phyloP scores from a whole-genome alignment of 1,140 invertebrate species.

The Dinoponera quadriceps region DNA sequence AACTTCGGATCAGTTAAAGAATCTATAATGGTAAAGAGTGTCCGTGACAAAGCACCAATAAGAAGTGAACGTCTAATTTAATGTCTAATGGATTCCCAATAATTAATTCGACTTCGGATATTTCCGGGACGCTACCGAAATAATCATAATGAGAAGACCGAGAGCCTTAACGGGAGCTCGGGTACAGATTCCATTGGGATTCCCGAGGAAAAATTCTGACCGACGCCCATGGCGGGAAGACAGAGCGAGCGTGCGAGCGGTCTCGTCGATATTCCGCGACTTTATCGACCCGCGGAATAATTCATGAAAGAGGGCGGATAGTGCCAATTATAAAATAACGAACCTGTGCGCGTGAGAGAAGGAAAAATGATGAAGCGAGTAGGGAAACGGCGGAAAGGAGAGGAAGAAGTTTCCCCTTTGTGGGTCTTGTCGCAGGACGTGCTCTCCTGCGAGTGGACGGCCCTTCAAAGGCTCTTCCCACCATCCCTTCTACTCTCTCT shows the following conservation, averaged over 20 bases:
- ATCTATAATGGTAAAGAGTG: not conserved
- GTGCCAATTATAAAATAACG: slow-evolving; percentile 83
- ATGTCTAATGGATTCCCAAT: not conserved
- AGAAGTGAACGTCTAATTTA: not conserved
- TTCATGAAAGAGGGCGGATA: slow-evolving; percentile 80
- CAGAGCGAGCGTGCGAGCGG: slow-evolving; percentile 23
- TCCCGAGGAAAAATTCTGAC: slow-evolving; percentile 17
- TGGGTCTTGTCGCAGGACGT: slow-evolving; percentile 66
- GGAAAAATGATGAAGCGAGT: slow-evolving; percentile 57
- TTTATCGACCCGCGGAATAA: slow-evolving; percentile 78
- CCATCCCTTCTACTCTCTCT: slow-evolving; percentile 28
- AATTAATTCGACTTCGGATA: not conserved
- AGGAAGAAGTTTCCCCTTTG: slow-evolving; percentile 73
- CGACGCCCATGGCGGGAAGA: slow-evolving; percentile 29
- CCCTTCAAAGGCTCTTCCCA: slow-evolving; percentile 50
- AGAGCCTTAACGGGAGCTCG: not conserved
- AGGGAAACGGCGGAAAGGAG: slow-evolving; percentile 38
- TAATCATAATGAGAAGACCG: not conserved
- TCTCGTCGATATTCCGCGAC: slow-evolving; percentile 77
- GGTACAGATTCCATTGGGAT: not conserved
- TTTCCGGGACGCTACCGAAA: not conserved
- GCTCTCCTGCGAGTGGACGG: slow-evolving; percentile 45
- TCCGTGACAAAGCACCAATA: not conserved
- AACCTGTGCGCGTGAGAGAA: slow-evolving; percentile 66
- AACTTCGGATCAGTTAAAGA: not conserved